Percentiles rank a stretch among this genome's conserved stretches.
Conservation (phyloP, 2,888 invertebrate genomes). For the Yponomeuta evonymella region DNA sequence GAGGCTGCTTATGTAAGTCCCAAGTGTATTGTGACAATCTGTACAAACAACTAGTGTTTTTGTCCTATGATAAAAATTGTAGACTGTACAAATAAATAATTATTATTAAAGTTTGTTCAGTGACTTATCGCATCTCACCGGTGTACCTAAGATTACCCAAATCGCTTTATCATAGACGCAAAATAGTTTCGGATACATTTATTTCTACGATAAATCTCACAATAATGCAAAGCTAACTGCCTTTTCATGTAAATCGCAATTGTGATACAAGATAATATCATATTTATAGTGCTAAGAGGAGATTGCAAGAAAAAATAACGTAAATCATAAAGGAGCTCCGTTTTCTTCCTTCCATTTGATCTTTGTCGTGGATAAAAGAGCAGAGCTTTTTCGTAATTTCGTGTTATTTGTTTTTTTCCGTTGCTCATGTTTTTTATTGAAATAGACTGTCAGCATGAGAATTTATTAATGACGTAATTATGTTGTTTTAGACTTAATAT, state of each 20-base stretch:
- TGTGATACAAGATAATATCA: slow-evolving; percentile 15
- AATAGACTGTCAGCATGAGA: too few species aligned
- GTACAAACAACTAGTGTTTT: too few species aligned
- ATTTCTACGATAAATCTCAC: not conserved
- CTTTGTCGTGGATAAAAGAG: not conserved
- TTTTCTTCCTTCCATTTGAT: slow-evolving; percentile 3
- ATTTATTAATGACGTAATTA: too few species aligned
- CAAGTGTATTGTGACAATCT: too few species aligned
- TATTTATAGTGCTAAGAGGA: slow-evolving; percentile 15
- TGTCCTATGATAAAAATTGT: too few species aligned
- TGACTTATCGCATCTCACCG: too few species aligned
- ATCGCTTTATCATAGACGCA: not conserved
- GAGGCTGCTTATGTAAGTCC: too few species aligned
- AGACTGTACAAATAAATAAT: too few species aligned
- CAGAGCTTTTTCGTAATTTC: not conserved
- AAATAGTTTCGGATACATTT: not conserved
- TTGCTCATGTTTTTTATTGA: not conserved
- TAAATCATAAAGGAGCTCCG: not conserved
- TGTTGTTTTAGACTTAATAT: too few species aligned
- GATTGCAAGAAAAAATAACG: slow-evolving; percentile 5
- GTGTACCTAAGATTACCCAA: not conserved
- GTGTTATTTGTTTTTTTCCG: not conserved
- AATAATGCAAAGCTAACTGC: not conserved
- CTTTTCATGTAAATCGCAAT: slow-evolving; percentile 11
- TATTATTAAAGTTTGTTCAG: too few species aligned